A percentile compares a stretch with the other conserved stretches of the same genome.
These are phyloP conservation scores for Scolopax bukidnonensis DNA, from an alignment of 2,797 vertebrate genomes.

Conservation along the genomic window DNA sequence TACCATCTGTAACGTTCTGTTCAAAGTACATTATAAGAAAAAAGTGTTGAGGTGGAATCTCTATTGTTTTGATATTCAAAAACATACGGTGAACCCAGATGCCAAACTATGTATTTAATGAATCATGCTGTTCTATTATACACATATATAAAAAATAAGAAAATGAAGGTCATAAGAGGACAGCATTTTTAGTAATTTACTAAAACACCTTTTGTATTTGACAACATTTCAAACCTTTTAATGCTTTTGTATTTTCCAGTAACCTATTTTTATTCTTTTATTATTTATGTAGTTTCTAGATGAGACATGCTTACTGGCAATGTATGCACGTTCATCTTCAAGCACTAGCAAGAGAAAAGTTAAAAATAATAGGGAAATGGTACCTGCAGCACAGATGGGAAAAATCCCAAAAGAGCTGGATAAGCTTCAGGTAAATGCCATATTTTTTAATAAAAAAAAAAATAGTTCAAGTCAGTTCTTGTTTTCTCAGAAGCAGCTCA, in stretches of 20 bases:
- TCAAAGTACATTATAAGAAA: slow-evolving; percentile 51
- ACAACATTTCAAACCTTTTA: slow-evolving; percentile 44
- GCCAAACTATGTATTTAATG: slow-evolving; percentile 70
- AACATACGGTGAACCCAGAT: slow-evolving; percentile 67
- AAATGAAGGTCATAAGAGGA: slow-evolving; percentile 27
- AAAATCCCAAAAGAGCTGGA: neutral
- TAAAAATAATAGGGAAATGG: neutral
- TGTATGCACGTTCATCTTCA: neutral
- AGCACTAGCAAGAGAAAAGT: neutral
- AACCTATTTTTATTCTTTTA: slow-evolving; percentile 9
- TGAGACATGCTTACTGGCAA: neutral
- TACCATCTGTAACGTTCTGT: slow-evolving; percentile 63
- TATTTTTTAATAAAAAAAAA: neutral
- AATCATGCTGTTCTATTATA: slow-evolving; percentile 62
- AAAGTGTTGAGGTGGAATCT: slow-evolving; percentile 45
- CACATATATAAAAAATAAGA: slow-evolving; percentile 1
- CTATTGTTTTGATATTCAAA: slow-evolving; percentile 32
- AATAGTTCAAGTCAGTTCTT: neutral
- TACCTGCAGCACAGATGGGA: neutral
- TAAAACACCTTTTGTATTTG: slow-evolving; percentile 54
- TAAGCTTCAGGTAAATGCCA: slow-evolving; percentile 15
- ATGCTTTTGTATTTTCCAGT: slow-evolving; percentile 1
- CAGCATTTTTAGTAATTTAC: slow-evolving; percentile 65
- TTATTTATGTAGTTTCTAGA: neutral
- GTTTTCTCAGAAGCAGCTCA: slow-evolving; percentile 14